These are phyloP conservation scores for Turritopsis rubra DNA, from an alignment of 30 jellyfish, hydroid and myxozoan species.

Conservation along the genomic window DNA sequence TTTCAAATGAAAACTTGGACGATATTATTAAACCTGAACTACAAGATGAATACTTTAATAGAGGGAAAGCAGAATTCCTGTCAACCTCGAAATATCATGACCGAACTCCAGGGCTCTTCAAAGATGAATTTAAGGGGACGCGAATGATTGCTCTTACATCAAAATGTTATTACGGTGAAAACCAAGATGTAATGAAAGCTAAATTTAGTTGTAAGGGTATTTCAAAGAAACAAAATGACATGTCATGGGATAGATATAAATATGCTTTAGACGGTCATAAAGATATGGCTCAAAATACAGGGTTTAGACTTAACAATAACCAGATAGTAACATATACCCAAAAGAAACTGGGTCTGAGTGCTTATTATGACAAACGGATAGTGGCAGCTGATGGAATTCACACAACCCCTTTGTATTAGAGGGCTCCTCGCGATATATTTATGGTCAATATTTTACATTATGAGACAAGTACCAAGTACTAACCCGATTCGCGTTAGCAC, in stretches of 20 bases:
- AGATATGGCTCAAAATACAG: not conserved
- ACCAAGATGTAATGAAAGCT: not conserved
- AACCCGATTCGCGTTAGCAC: no score
- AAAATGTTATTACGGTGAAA: not conserved
- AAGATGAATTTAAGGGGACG: not conserved
- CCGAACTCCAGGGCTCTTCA: constrained; percentile 6
- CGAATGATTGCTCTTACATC: constrained; percentile 13
- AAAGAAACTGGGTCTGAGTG: not conserved
- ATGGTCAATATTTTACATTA: no score
- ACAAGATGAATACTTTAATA: not conserved
- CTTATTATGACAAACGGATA: no score
- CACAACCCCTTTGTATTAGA: no score
- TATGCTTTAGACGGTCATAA: not conserved
- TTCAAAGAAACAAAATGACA: not conserved
- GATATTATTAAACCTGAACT: not conserved
- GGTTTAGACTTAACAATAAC: not conserved
- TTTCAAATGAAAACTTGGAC: not conserved
- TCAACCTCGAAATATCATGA: not conserved
- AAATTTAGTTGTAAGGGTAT: not conserved
- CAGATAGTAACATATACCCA: not conserved
- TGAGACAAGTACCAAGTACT: no score
- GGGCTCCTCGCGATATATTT: no score
- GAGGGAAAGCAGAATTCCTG: not conserved
- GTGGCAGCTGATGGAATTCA: no score
- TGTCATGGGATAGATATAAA: no score